These are phyloP conservation scores for Platyscapa corneri DNA, from an alignment of 1,140 invertebrate genomes.

Conservation along the genomic window DNA sequence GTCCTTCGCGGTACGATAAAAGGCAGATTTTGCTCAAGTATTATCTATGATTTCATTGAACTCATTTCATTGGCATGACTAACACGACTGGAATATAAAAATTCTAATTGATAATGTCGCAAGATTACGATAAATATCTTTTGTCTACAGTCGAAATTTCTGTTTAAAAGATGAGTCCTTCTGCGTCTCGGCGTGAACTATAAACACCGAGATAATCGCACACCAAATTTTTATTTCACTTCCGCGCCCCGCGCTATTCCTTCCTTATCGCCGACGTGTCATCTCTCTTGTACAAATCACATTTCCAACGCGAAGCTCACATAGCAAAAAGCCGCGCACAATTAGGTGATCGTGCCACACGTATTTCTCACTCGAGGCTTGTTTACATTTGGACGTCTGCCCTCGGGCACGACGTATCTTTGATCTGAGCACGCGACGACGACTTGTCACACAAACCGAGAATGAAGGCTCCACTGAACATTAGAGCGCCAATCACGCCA, in stretches of 20 bases:
- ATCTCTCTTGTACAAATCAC: background rate
- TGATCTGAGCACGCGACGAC: background rate
- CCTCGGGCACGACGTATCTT: background rate
- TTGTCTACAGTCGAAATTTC: background rate
- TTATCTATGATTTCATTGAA: constrained; percentile 32
- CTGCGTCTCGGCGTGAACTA: background rate
- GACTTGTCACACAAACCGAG: background rate
- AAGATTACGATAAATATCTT: background rate
- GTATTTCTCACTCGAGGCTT: background rate
- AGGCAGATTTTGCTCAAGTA: background rate
- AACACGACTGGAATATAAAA: background rate
- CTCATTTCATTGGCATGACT: constrained; percentile 22
- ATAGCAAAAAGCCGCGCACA: background rate
- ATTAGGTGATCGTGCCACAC: too few relatives aligned
- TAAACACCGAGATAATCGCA: background rate
- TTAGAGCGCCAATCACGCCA: too few relatives aligned
- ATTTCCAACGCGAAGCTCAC: background rate
- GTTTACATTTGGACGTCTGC: constrained; percentile 1
- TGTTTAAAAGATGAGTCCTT: background rate
- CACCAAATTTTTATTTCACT: background rate
- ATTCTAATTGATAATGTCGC: background rate
- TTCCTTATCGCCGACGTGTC: background rate
- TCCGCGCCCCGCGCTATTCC: too few relatives aligned
- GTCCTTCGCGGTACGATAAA: background rate
- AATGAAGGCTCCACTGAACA: too few relatives aligned